Conservation (phyloP, 2,888 invertebrate genomes). For the Leuctra nigra region DNA sequence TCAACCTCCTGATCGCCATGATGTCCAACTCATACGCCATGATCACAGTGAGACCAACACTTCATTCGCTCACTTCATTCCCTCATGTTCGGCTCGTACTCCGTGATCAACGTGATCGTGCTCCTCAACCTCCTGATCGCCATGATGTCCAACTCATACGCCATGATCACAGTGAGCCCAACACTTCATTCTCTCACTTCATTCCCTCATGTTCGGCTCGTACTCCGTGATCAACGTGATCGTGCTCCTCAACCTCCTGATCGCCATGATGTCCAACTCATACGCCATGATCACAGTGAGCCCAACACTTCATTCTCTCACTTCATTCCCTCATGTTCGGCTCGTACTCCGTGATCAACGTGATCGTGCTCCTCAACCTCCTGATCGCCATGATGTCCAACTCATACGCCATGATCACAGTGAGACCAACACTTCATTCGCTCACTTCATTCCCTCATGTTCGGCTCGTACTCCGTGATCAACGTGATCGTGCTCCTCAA, state of each 20-base stretch:
- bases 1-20: constrained; percentile 95
- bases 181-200: too few relatives aligned
- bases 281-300: constrained; percentile 87
- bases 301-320: too few relatives aligned
- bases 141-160: constrained; percentile 97
- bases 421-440: too few relatives aligned
- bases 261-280: constrained; percentile 98
- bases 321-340: constrained; percentile 98
- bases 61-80: too few relatives aligned
- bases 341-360: constrained; percentile 89
- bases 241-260: constrained; percentile 86
- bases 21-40: constrained; percentile 95
- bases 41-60: constrained; percentile 77
- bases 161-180: constrained; percentile 78
- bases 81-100: constrained; percentile 95
- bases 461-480: constrained; percentile 91
- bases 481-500: constrained; percentile 91
- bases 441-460: too few relatives aligned
- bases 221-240: constrained; percentile 94
- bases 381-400: constrained; percentile 99
- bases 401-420: constrained; percentile 87
- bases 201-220: constrained; percentile 94
- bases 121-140: constrained; percentile 90
- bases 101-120: constrained; percentile 91
- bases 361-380: constrained; percentile 87